Base-by-base conservation (phyloP, 2,888 invertebrate species). In the Nomada fabriciana region DNA sequence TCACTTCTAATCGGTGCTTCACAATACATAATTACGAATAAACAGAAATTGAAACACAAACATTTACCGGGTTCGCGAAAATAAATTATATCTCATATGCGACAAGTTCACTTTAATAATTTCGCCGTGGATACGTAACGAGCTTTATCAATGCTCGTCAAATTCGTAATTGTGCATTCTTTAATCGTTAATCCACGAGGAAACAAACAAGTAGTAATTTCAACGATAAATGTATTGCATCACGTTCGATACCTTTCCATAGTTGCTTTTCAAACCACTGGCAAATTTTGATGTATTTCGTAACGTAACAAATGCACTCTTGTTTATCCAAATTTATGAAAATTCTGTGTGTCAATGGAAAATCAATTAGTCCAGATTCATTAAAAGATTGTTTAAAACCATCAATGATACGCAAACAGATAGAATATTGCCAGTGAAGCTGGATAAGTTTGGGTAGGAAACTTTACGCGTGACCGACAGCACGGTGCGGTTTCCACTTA, bases 21-120 rank as follows among this genome's bases (percentile, higher is more conserved):
- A 61, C 52, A 53, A 23, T 42, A 18, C 76, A 72, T 57, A 73
- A 23, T 43, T 70, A 53, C 25, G 4, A 63, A 59, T 23, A 59
- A 68, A 63, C 43, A 25, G 10, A 25, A 18, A 64, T 42, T 18
- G 18, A 60, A 57, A 20, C n/a, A 18, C 11, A 20, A 61, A 65
- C 29, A 70, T 75, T 59, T n/a, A n/a, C 20, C n/a, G 36, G n/a
- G n/a, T 59, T n/a, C 29, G 13, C 2, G 2, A 36, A 25, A 59
- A 64, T 23, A 70, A 47, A 53, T 64, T 47, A 36, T 7, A 29
- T 13, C n/a, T 25, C 13, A n/a, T 20, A 9, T 9, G 13, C 15
- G 11, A 52, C n/a, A 52, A 18, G 23, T 9, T 36, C 36, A n/a
- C 5, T 61, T 15, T 11, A 23, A 50, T 47, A n/a, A 43, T 3